Percentiles rank a stretch among this genome's conserved stretches.
phyloP scores from a whole-genome alignment of 2,113 vertebrate genomes.

The Chascanopsetta lugubris region DNA sequence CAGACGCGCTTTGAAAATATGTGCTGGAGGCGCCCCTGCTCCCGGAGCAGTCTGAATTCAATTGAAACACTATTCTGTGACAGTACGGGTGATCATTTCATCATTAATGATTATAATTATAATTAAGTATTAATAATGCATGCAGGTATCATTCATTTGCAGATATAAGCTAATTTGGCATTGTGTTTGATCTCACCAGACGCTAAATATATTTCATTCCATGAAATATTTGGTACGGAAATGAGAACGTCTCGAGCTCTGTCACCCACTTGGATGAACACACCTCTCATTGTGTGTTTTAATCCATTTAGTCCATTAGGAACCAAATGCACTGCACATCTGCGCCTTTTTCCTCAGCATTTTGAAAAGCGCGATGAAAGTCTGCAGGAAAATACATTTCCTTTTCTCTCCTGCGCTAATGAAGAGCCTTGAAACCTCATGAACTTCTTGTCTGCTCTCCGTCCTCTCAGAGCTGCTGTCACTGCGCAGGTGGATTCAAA shows the following conservation, averaged over 20 bases:
- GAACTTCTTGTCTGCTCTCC: slow-evolving; percentile 8
- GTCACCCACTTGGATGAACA: slow-evolving; percentile 24
- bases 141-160: slow-evolving; percentile 35
- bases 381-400: slow-evolving; percentile 15
- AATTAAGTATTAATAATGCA: slow-evolving; percentile 56
- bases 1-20: background rate
- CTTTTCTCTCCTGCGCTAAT: background rate
- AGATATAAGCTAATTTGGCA: slow-evolving; percentile 39
- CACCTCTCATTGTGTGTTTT: background rate
- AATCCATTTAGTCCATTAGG: background rate
- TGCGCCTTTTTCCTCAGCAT: background rate
- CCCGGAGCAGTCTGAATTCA: slow-evolving; percentile 10
- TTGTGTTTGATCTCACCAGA: slow-evolving; percentile 16
- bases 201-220: slow-evolving; percentile 46
- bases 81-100: too few species aligned
- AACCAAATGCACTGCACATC: background rate
- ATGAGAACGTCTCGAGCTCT: slow-evolving; percentile 30
- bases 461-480: background rate
- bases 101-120: too few species aligned
- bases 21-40: background rate
- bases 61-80: background rate
- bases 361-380: background rate
- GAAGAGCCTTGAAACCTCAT: background rate
- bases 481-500: slow-evolving; percentile 1
- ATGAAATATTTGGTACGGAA: slow-evolving; percentile 55